These are phyloP conservation scores for Trididemnum miniatum DNA, from an alignment of 23 tunicate genomes.

Conservation along the genomic window DNA sequence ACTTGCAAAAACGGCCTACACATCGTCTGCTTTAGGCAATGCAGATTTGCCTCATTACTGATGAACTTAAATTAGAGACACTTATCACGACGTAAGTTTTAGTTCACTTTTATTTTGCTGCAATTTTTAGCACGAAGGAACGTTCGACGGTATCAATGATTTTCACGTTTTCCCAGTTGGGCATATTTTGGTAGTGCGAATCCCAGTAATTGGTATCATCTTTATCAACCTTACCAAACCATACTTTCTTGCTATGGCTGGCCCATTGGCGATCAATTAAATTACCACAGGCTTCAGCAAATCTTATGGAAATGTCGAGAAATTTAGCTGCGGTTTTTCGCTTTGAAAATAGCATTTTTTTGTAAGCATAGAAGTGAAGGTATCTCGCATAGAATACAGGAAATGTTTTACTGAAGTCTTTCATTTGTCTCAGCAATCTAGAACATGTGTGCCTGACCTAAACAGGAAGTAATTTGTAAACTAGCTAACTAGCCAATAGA, in stretches of 20 bases:
- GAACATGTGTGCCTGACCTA: constrained; percentile 36
- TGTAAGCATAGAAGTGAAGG: constrained; percentile 37
- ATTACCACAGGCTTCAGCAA: constrained; percentile 73
- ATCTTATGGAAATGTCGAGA: constrained; percentile 48
- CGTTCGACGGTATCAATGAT: constrained; percentile 39
- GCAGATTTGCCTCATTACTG: no score
- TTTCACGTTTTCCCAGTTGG: constrained; percentile 48
- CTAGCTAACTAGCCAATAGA: no score
- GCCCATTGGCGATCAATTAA: constrained; percentile 74
- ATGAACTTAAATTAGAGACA: no score
- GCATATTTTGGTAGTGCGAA: constrained; percentile 21
- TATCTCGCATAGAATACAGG: constrained; percentile 60
- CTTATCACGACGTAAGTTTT: no score
- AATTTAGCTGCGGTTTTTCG: constrained; percentile 29
- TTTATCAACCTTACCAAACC: constrained; percentile 24
- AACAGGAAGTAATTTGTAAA: no score
- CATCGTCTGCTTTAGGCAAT: no score
- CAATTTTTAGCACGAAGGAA: not conserved
- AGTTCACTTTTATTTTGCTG: no score
- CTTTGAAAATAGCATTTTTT: constrained; percentile 21
- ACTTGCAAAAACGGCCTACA: no score
- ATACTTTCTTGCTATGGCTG: constrained; percentile 39
- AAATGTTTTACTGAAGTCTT: constrained; percentile 44
- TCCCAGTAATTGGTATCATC: constrained; percentile 37
- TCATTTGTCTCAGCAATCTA: not conserved